Base-by-base conservation (phyloP, 2,797 vertebrate species). In the Microtus obscurus region DNA sequence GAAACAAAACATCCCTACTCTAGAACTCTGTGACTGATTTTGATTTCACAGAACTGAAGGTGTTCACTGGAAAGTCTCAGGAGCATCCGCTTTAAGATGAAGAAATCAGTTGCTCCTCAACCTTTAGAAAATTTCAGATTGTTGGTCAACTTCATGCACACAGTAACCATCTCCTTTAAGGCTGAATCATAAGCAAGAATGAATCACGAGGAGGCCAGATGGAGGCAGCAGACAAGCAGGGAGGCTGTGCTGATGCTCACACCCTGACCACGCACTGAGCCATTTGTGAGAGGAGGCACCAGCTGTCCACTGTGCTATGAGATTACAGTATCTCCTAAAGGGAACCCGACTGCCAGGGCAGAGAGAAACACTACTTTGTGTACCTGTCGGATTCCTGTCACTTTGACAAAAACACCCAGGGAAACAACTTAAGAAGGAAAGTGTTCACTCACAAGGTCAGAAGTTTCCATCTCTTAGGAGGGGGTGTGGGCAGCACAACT, bases 21-120 rank as follows among this genome's bases (percentile, higher is more conserved):
- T 61, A 80, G 77, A 88, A 59, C 19, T 80, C 2, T 53, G 37
- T 27, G 19, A 77, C 56, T 90, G 17, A 29, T n/a, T 89, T 94
- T 94, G 34, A 16, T 59, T 69, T 51, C 83, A 13, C 19, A 96
- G 94, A 90, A 51, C 31, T 73, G 67, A 87, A 85, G 53, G 80
- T 67, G 51, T 83, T 59, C 79, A 80, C 34, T 40, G 11, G 56
- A 90, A 78, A 63, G 43, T 61, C 11, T 85, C 59, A 21, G 11
- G 45, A 56, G 5, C 34, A 82, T 88, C 59, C 45, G 51, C 86
- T 96, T 53, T 51, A 23, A 89, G 56, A 89, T 73, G 83, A 61
- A 89, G 43, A 91, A 89, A 56, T 91, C 74, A 89, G 5, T 61
- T 19, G 88, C 73, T 81, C 21, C 56, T 59, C 45, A 92, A 71